Evolutionary conservation across 2,888 invertebrate species (phyloP).

Genomic region (Lepidocyrtoides sp.): DNA sequence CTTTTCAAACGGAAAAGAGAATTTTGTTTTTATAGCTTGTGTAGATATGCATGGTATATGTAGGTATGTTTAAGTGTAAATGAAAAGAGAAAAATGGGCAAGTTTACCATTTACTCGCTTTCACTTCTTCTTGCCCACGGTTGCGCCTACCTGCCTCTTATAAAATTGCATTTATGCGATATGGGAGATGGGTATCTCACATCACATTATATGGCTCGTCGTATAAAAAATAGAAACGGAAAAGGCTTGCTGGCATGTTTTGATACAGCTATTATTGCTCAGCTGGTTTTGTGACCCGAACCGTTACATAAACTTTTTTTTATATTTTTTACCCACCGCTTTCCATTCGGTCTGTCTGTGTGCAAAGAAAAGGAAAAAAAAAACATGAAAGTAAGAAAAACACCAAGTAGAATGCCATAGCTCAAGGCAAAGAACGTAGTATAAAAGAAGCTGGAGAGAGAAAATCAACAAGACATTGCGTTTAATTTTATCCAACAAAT

Average conservation of each 20-base stretch:
- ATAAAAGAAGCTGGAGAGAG: not conserved
- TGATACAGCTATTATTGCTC: constrained; percentile 30
- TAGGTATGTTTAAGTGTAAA: not conserved
- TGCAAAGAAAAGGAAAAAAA: no score
- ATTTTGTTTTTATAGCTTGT: not conserved
- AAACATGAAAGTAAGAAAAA: not conserved
- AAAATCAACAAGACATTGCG: constrained; percentile 16
- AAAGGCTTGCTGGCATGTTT: constrained; percentile 14
- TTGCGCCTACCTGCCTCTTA: not conserved
- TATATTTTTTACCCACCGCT: not conserved
- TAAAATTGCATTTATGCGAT: constrained; percentile 7
- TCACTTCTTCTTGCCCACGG: not conserved
- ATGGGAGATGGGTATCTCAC: not conserved
- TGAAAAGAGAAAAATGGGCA: not conserved
- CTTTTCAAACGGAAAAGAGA: constrained; percentile 28
- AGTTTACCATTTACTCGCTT: constrained; percentile 43
- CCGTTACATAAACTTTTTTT: not conserved
- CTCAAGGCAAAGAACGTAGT: not conserved
- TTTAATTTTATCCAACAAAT: not conserved
- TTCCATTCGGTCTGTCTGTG: not conserved
- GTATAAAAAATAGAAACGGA: constrained; percentile 12
- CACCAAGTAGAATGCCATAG: not conserved
- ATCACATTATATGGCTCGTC: not conserved
- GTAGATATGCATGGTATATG: not conserved
- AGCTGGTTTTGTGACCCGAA: constrained; percentile 13